Evolutionary conservation across 2,888 invertebrate genomes (phyloP).

Genomic region (Hecatera dysodea): DNA sequence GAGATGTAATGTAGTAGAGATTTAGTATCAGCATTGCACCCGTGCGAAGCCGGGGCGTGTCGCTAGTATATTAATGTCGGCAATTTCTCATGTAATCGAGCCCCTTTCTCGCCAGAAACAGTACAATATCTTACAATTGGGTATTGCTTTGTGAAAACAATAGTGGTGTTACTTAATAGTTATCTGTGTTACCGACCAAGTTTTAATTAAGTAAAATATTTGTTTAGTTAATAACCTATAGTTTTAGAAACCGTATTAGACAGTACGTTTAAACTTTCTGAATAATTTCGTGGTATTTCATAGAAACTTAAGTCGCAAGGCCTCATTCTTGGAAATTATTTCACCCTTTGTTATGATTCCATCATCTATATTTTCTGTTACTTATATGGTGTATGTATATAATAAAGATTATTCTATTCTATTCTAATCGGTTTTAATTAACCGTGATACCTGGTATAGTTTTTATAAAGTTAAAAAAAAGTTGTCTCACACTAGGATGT

Average conservation of each 20-base stretch:
- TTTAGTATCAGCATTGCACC: too few species aligned
- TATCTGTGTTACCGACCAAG: background rate
- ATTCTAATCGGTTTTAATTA: too few species aligned
- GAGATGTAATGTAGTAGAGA: too few species aligned
- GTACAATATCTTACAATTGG: background rate
- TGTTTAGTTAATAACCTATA: background rate
- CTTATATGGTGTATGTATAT: too few species aligned
- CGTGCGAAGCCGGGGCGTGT: too few species aligned
- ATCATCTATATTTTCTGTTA: too few species aligned
- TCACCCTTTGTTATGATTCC: too few species aligned
- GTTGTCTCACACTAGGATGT: too few species aligned
- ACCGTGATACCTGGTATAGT: too few species aligned
- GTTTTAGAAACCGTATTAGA: background rate
- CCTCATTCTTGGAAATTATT: background rate
- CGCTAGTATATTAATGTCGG: background rate
- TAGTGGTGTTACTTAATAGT: background rate
- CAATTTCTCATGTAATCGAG: background rate
- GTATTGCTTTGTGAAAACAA: conserved; percentile 11
- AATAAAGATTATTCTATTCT: too few species aligned
- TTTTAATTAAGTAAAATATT: conserved; percentile 7
- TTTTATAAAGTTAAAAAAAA: too few species aligned
- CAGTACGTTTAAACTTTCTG: background rate
- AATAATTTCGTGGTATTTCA: too few species aligned
- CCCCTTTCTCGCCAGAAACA: background rate
- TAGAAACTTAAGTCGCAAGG: background rate